Percentiles rank a stretch among this genome's conserved stretches.
Conservation (phyloP, 2,113 vertebrate genomes). For the Sialia sialis region DNA sequence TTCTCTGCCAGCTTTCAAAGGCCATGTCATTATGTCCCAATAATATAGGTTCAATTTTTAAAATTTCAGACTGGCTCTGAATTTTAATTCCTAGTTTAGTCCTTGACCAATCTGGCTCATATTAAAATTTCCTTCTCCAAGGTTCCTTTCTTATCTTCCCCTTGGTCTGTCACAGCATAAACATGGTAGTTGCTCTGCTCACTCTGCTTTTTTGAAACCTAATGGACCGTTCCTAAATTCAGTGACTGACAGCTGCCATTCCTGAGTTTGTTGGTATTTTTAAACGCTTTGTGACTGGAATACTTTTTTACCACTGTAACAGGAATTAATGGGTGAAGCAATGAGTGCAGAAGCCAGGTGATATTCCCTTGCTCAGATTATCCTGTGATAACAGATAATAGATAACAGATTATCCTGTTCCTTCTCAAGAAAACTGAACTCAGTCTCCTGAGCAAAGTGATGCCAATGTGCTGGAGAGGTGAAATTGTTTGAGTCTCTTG, state of each 20-base stretch:
- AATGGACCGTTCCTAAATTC: background rate
- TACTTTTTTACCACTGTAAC: background rate
- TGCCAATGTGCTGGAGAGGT: background rate
- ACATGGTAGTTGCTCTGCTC: background rate
- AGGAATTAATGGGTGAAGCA: rapidly evolving
- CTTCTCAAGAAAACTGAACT: too few relatives aligned
- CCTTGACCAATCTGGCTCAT: background rate
- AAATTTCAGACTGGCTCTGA: background rate
- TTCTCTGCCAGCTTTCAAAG: background rate
- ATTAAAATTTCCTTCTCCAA: background rate
- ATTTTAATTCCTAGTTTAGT: background rate
- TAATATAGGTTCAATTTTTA: background rate
- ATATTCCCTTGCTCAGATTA: background rate
- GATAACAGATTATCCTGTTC: background rate
- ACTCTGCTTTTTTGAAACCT: background rate
- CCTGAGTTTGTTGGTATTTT: background rate
- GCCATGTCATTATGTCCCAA: background rate
- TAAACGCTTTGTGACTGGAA: background rate
- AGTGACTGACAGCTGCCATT: background rate
- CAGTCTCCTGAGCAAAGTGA: background rate
- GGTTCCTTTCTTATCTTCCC: background rate
- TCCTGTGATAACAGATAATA: too few relatives aligned
- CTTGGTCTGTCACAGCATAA: background rate
- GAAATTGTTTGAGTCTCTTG: background rate
- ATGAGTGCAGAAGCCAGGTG: too few relatives aligned